These are phyloP conservation scores for Drosophila atroscutellata DNA, from an alignment of 2,888 invertebrate genomes.

Conservation along the genomic window DNA sequence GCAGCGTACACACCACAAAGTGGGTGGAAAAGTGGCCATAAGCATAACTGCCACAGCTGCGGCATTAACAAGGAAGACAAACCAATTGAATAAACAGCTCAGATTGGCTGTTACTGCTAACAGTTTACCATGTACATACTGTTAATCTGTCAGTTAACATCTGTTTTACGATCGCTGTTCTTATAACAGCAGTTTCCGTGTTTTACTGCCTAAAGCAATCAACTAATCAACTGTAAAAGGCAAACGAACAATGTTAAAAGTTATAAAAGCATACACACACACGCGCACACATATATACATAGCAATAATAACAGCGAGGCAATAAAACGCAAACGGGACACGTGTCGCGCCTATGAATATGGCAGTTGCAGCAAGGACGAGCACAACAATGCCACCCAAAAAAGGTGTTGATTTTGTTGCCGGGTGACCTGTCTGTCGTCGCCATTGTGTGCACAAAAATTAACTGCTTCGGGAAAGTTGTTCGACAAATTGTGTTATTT, in stretches of 20 bases:
- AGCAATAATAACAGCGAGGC: background rate
- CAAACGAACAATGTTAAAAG: constrained; percentile 6
- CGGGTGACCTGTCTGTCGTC: constrained; percentile 45
- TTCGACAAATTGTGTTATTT: constrained; percentile 47
- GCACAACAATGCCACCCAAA: constrained; percentile 8
- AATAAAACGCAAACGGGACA: constrained; percentile 59
- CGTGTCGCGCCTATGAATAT: constrained; percentile 58
- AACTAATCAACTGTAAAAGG: constrained; percentile 5
- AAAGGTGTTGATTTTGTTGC: constrained; percentile 66
- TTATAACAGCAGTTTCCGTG: background rate
- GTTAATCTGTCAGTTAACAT: constrained; percentile 5
- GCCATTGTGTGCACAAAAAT: constrained; percentile 28
- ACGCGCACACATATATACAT: background rate
- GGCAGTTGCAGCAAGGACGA: constrained; percentile 36
- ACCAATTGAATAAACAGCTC: background rate
- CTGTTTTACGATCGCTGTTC: constrained; percentile 6
- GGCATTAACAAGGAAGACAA: constrained; percentile 6
- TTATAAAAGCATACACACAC: background rate
- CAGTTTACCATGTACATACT: background rate
- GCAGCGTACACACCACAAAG: constrained; percentile 1
- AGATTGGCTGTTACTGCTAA: background rate
- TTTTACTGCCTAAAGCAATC: background rate
- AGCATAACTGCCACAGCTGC: background rate
- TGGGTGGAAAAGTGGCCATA: constrained; percentile 15
- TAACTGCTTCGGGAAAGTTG: constrained; percentile 50